Evolutionary conservation across 2,888 invertebrate species (phyloP), one percentile per base, ranked within the genome.

Genomic region (Lasioglossum morio): DNA sequence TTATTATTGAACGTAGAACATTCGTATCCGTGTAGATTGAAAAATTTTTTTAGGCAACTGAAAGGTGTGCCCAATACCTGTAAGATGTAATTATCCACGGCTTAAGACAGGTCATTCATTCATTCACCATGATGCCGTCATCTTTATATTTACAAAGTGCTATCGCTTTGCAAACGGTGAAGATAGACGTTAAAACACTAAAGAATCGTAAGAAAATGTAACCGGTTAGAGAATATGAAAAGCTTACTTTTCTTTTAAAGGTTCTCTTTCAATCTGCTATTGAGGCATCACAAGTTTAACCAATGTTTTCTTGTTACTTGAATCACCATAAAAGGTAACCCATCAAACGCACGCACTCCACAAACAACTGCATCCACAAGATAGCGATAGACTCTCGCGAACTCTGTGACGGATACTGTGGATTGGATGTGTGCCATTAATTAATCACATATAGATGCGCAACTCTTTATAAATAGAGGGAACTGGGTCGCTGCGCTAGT

Each of bases 271-370:
- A 84, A 70, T 84, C 78, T 69, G 72, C 89, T 88, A 82, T 90
- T 91, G 89, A 87, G 91, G 90, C 92, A 93, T 92, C 89, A 92
- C 93, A 89, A 91, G 82, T 84, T 77, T 73, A 70, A 69, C 80
- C 70, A 86, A 91, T 87, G 84, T 88, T 91, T 92, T 89, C 88
- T 85, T 87, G 84, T 83, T 78, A 77, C 87, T 87, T 85, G 89
- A 92, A 95, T 95, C 92, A 93, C 94, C 94, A 94, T 95, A 95
- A 94, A 95, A 94, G 94, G 94, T 91, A 94, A 94, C 92, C 94
- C 93, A 92, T 82, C 84, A 82, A 91, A 89, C 74, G 79, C 87
- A 86, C 81, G 84, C 78, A 87, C 87, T 74, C 78, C 79, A 70
- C 87, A 40, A 86, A 70, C 86, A 81, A 87, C 72, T 79, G 72